Base-by-base conservation (phyloP, 2,797 vertebrate species). In the Chaunax sp. region DNA sequence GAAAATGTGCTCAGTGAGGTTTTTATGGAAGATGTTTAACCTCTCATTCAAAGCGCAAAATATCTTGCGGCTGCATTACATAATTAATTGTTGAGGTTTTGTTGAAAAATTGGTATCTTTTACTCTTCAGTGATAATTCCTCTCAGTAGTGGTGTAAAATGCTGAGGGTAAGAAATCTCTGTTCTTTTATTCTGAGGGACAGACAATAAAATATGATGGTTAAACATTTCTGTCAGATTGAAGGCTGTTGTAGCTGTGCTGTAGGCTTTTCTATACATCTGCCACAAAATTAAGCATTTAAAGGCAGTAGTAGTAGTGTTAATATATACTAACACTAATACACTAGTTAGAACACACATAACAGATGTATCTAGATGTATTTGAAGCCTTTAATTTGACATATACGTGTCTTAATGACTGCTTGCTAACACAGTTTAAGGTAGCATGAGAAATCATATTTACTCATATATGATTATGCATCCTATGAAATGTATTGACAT, bases 21-120 rank as follows among this genome's bases (percentile, higher is more conserved):
- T 70, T n/a, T 77, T 65, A 51, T 25, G 41, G 61, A 60, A 35
- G 44, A 63, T 80, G 71, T 46, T 54, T 13, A 60, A 49, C 35
- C 49, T 46, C 13, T 50, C 66, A 20, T 33, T 65, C 56, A 64
- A 72, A 64, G 70, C 62, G 67, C 68, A 72, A 81, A 77, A 71
- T 65, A 76, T 71, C 75, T 69, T 14, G 19, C n/a, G 18, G 68
- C 72, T 72, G 68, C 43, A 47, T 69, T 80, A 45, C 57, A 40
- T 75, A 83, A 83, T 83, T 83, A 65, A 83, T 80, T 62, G 33
- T 64, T 52, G 47, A 56, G 63, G 58, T 51, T 80, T 43, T 35
- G 47, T 58, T 47, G 67, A 78, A 60, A 53, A 45, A 52, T 46
- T 50, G 30, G 15, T 59, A 37, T 47, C 51, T 60, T 26, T 40